phyloP scores from a whole-genome alignment of 2,113 vertebrate species.

The Castor canadensis region DNA sequence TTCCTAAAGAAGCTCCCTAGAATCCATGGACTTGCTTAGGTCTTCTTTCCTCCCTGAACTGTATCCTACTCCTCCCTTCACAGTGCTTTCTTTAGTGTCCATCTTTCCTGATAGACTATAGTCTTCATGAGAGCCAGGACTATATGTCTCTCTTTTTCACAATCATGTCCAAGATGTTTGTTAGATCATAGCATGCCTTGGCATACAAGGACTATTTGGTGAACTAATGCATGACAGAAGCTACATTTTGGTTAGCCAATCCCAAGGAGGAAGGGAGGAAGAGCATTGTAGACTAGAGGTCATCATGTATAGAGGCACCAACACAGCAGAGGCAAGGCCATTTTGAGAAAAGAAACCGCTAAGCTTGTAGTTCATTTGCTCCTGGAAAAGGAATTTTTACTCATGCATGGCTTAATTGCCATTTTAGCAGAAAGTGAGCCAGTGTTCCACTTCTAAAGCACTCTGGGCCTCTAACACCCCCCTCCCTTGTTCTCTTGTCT shows the following conservation, averaged over 20 bases:
- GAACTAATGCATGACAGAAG: not conserved
- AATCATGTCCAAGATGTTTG: not conserved
- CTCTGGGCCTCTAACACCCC: not conserved
- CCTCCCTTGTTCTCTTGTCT: not conserved
- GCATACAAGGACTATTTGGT: not conserved
- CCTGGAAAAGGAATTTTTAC: not conserved
- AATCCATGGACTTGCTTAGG: not conserved
- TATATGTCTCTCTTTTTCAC: not conserved
- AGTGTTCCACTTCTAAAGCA: not conserved
- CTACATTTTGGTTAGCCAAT: not conserved
- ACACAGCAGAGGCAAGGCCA: not conserved
- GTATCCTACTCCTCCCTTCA: not conserved
- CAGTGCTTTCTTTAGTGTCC: not conserved
- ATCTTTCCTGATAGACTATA: not conserved
- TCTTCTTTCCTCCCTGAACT: not conserved
- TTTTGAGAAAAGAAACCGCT: not conserved
- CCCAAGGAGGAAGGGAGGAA: not conserved
- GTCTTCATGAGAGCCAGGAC: not conserved
- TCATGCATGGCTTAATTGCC: constrained; percentile 6
- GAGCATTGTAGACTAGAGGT: rapidly evolving
- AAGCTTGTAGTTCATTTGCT: not conserved
- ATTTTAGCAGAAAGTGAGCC: constrained; percentile 20
- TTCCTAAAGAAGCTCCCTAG: not conserved
- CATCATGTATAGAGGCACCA: not conserved
- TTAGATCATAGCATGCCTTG: not conserved